Evolutionary conservation across 2,113 vertebrate genomes (phyloP).

Genomic region (Oryzias curvinotus): DNA sequence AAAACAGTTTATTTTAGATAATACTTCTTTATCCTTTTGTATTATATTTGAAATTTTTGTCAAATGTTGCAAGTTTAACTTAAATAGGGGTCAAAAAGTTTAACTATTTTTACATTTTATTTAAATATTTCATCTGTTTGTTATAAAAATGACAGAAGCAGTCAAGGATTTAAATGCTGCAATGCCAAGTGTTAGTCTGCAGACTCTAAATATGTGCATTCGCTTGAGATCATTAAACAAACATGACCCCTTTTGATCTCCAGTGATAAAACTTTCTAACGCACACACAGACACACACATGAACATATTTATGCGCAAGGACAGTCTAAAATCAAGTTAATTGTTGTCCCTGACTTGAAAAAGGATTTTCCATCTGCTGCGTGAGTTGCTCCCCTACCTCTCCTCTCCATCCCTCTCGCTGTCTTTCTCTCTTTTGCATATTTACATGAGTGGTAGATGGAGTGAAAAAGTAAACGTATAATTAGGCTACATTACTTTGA

Average conservation of each 20-base stretch:
- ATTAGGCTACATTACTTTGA: slow-evolving; percentile 84
- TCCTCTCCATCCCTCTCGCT: slow-evolving; percentile 22
- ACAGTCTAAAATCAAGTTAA: slow-evolving; percentile 52
- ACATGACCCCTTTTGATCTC: slow-evolving; percentile 42
- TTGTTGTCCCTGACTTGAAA: slow-evolving; percentile 47
- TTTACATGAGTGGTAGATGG: slow-evolving; percentile 78
- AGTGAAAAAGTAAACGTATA: slow-evolving; percentile 83
- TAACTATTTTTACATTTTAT: too few relatives aligned
- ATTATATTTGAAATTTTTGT: not conserved
- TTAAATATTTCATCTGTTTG: too few relatives aligned
- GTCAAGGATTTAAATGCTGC: not conserved
- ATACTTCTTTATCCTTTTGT: not conserved
- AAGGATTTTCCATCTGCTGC: slow-evolving; percentile 47
- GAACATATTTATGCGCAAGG: slow-evolving; percentile 25
- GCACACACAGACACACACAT: slow-evolving; percentile 20
- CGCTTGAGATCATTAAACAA: slow-evolving; percentile 22
- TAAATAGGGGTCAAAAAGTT: not conserved
- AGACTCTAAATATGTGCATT: slow-evolving; percentile 8
- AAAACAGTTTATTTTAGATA: too few relatives aligned
- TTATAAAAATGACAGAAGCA: not conserved
- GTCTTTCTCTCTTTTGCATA: slow-evolving; percentile 62
- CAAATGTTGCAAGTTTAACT: not conserved
- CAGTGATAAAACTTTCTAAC: slow-evolving; percentile 17
- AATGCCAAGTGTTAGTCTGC: not conserved
- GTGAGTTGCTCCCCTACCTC: slow-evolving; percentile 31